These are phyloP conservation scores for Botrylloides violaceus DNA, from an alignment of 23 tunicate genomes.

Conservation along the genomic window DNA sequence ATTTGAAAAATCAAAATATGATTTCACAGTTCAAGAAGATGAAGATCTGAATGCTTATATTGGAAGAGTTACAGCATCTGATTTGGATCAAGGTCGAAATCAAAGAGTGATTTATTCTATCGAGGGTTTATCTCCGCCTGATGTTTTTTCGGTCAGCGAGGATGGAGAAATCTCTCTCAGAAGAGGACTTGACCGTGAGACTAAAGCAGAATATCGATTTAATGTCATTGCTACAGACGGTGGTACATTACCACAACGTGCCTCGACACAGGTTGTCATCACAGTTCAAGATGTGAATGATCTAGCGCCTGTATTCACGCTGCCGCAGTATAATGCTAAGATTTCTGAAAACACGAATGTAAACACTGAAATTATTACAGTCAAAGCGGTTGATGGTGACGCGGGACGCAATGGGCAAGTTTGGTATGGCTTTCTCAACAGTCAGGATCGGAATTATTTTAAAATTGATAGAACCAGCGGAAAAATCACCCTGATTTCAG, in stretches of 20 bases:
- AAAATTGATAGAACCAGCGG: constrained; percentile 37
- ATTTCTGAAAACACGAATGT: constrained; percentile 41
- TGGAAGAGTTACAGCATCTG: constrained; percentile 43
- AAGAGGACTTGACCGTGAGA: constrained; percentile 49
- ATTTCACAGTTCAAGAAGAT: constrained; percentile 33
- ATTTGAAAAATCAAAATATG: constrained; percentile 43
- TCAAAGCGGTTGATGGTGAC: constrained; percentile 60
- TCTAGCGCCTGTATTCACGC: constrained; percentile 57
- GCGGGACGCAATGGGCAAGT: constrained; percentile 60
- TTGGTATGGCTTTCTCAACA: constrained; percentile 36
- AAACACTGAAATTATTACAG: constrained; percentile 38
- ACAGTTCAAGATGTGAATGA: constrained; percentile 65
- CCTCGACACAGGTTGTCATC: constrained; percentile 17
- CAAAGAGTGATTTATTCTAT: constrained; percentile 36
- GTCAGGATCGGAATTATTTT: constrained; percentile 37
- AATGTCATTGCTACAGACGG: constrained; percentile 43
- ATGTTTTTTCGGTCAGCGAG: constrained; percentile 29
- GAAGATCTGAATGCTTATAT: constrained; percentile 17
- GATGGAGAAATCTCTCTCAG: constrained; percentile 42
- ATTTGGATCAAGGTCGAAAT: constrained; percentile 51
- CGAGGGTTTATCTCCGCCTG: constrained; percentile 13
- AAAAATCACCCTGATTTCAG: constrained; percentile 22
- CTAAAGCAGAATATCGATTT: constrained; percentile 12
- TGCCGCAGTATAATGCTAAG: constrained; percentile 31
- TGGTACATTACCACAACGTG: constrained; percentile 30